Conservation (phyloP, 1,140 invertebrate genomes). For the Pseudoatta argentina region DNA sequence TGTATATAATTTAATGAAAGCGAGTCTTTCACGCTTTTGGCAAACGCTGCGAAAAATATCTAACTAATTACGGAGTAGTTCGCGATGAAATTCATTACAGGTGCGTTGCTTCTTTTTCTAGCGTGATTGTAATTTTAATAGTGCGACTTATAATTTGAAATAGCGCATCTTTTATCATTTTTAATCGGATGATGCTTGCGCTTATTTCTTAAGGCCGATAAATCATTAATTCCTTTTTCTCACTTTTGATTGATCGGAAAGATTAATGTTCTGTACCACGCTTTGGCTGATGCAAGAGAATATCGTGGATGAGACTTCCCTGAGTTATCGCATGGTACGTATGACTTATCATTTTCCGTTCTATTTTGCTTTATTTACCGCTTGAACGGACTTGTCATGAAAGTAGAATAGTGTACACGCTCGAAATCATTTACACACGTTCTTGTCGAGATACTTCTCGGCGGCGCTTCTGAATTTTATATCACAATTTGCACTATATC, state of each 20-base stretch:
- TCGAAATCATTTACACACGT: slow-evolving; percentile 35
- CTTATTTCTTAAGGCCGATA: slow-evolving; percentile 74
- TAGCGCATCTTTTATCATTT: slow-evolving; percentile 56
- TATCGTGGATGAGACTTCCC: slow-evolving; percentile 77
- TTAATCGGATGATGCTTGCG: slow-evolving; percentile 74
- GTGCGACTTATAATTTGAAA: slow-evolving; percentile 54
- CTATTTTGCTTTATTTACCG: slow-evolving; percentile 70
- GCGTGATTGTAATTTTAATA: slow-evolving; percentile 72
- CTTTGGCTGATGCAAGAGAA: slow-evolving; percentile 82
- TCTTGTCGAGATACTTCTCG: slow-evolving; percentile 18
- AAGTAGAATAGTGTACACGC: slow-evolving; percentile 59
- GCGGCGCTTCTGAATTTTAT: slow-evolving; percentile 44
- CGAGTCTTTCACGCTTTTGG: slow-evolving; percentile 24
- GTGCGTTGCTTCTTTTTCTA: slow-evolving; percentile 76
- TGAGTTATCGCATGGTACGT: slow-evolving; percentile 83
- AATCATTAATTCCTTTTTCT: slow-evolving; percentile 75
- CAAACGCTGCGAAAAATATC: slow-evolving; percentile 18
- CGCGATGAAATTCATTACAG: slow-evolving; percentile 66
- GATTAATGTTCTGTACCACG: slow-evolving; percentile 81
- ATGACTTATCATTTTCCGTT: slow-evolving; percentile 76
- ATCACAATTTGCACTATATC: slow-evolving; percentile 34
- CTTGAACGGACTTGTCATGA: slow-evolving; percentile 50
- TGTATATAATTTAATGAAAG: background rate
- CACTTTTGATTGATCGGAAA: slow-evolving; percentile 79
- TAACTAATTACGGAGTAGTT: slow-evolving; percentile 26